Conservation (phyloP, 2,797 vertebrate species). For the Heteromormyrus szaboi region DNA sequence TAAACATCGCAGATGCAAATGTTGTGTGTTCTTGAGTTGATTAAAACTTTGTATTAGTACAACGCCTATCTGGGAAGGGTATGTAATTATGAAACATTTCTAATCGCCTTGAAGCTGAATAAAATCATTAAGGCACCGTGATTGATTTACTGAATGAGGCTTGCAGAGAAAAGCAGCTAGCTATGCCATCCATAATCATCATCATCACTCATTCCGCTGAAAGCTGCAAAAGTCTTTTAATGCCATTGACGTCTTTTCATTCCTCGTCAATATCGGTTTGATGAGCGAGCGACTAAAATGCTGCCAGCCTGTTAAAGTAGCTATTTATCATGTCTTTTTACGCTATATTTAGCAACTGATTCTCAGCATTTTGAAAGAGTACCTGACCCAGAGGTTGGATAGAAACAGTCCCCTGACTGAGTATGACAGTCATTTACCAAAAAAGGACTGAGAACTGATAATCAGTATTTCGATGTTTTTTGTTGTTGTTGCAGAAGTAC, state of each 20-base stretch:
- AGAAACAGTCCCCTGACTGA: background rate
- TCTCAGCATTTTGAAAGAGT: background rate
- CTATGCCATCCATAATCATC: background rate
- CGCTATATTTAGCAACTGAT: background rate
- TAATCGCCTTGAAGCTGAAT: constrained; percentile 3
- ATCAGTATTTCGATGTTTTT: background rate
- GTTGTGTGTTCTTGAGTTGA: background rate
- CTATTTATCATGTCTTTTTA: background rate
- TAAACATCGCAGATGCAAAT: background rate
- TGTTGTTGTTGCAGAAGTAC: background rate
- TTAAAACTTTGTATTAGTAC: constrained; percentile 2
- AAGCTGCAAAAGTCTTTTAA: background rate
- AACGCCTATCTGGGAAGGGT: background rate
- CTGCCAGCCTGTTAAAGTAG: background rate
- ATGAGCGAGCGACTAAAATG: background rate
- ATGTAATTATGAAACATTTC: background rate
- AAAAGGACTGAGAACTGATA: background rate
- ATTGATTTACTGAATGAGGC: background rate
- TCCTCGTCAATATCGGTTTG: background rate
- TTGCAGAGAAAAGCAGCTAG: background rate
- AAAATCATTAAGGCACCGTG: background rate
- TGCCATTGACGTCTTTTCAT: background rate
- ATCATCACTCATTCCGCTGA: background rate
- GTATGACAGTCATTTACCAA: background rate
- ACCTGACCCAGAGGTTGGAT: background rate